Percentiles rank a stretch among this genome's conserved stretches.
phyloP scores from a whole-genome alignment of 2,797 vertebrate genomes.

The Thamnophis elegans region DNA sequence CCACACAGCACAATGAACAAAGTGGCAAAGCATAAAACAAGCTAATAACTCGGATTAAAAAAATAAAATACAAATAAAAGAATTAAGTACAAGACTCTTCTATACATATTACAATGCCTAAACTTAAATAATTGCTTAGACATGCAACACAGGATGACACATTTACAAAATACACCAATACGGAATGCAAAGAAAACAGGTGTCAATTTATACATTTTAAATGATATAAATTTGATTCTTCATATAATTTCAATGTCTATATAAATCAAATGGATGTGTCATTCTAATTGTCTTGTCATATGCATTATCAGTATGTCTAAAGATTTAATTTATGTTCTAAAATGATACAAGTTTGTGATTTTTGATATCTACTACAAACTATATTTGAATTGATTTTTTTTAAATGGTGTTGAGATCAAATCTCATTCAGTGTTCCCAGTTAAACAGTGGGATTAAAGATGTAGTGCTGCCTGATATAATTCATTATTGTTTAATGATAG shows the following conservation, averaged over 20 bases:
- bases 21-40: background rate
- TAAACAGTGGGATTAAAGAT: background rate
- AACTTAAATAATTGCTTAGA: background rate
- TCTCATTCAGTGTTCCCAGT: background rate
- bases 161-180: background rate
- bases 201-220: background rate
- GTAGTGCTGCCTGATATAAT: background rate
- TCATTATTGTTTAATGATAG: background rate
- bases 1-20: accelerated
- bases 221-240: background rate
- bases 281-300: background rate
- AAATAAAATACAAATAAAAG: background rate
- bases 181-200: background rate
- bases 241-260: background rate
- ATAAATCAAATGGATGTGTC: background rate
- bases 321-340: background rate
- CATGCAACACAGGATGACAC: background rate
- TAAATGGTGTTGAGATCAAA: constrained; percentile 1
- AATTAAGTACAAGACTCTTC: background rate
- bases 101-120: background rate
- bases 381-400: background rate
- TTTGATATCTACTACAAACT: constrained; percentile 13
- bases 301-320: background rate
- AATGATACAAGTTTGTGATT: background rate
- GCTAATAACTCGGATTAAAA: background rate